phyloP scores from a whole-genome alignment of 2,113 vertebrate genomes.

The Plecturocebus donacophilus region DNA sequence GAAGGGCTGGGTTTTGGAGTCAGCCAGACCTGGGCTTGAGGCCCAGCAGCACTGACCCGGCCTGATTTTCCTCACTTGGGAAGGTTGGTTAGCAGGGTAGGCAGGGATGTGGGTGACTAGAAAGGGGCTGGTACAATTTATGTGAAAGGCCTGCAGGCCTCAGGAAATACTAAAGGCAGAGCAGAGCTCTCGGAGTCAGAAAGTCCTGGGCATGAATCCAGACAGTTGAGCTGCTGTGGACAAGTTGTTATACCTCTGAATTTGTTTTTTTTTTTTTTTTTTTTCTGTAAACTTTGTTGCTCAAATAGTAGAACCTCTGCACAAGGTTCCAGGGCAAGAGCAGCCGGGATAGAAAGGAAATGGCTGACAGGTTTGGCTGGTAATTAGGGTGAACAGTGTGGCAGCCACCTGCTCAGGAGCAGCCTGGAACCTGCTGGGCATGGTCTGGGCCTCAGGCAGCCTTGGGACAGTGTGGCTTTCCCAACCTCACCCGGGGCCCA shows the following conservation, averaged over 20 bases:
- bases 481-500: not conserved
- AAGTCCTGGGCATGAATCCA: not conserved
- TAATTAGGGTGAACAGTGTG: not conserved
- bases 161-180: not conserved
- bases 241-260: not conserved
- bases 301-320: not conserved
- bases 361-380: not conserved
- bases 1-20: not conserved
- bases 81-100: not conserved
- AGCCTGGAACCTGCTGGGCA: not conserved
- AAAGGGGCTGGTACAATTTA: not conserved
- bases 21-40: not conserved
- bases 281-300: not conserved
- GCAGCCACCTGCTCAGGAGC: not conserved
- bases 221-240: not conserved
- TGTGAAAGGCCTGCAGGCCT: not conserved
- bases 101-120: not conserved
- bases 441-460: not conserved
- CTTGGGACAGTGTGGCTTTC: not conserved
- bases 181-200: not conserved
- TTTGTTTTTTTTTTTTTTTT: not conserved
- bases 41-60: too few species aligned
- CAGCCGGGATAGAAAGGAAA: not conserved
- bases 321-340: not conserved
- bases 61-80: not conserved